Evolutionary conservation across 2,888 invertebrate species (phyloP).

Genomic region (Lasioglossum calceatum): DNA sequence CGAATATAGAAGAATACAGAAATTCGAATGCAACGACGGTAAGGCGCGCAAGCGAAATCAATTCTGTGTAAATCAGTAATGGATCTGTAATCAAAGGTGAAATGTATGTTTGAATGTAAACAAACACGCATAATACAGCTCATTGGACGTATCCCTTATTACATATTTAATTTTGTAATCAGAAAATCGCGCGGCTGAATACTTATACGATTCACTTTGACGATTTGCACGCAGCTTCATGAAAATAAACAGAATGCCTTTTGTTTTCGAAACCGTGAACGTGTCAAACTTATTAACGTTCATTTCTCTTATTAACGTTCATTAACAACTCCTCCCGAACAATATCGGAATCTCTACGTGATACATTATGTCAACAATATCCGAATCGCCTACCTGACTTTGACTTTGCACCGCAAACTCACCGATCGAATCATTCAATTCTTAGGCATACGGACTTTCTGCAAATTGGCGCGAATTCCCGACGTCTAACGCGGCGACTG

Average conservation of each 20-base stretch:
- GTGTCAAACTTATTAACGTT: constrained; percentile 17
- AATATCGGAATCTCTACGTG: background rate
- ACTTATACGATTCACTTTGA: constrained; percentile 48
- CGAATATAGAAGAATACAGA: constrained; percentile 28
- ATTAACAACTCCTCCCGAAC: background rate
- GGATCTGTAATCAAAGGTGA: constrained; percentile 51
- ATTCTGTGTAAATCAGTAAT: constrained; percentile 49
- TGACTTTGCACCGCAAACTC: background rate
- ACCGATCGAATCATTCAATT: background rate
- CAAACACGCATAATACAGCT: constrained; percentile 65
- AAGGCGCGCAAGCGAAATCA: constrained; percentile 26
- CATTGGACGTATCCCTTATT: constrained; percentile 57
- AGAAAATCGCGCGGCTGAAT: constrained; percentile 36
- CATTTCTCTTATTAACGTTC: background rate
- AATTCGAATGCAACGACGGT: constrained; percentile 17
- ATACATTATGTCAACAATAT: too few species aligned
- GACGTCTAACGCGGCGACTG: too few species aligned
- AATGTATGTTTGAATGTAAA: constrained; percentile 62
- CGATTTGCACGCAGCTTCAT: constrained; percentile 45
- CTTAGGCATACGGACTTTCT: background rate
- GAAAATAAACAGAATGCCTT: constrained; percentile 50
- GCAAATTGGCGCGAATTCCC: too few species aligned
- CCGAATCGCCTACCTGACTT: background rate
- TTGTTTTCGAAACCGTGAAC: constrained; percentile 49
- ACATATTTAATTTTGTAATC: constrained; percentile 50